A percentile compares a stretch with the other conserved stretches of the same genome.
phyloP scores from a whole-genome alignment of 2,797 vertebrate species.

The Lepilemur ruficaudatus region DNA sequence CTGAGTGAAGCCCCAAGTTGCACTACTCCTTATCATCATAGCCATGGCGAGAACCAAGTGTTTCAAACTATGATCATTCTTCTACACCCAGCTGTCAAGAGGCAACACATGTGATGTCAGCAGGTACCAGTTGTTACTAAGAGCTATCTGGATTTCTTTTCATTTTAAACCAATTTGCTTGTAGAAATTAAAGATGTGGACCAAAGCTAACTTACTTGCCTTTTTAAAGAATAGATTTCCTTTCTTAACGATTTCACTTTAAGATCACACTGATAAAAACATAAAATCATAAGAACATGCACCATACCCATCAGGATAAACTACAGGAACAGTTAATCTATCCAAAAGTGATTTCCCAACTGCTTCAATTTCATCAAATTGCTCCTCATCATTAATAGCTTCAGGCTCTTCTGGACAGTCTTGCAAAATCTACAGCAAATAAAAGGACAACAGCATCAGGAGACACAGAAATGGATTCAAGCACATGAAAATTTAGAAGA shows the following conservation, averaged over 20 bases:
- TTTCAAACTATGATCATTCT: not conserved
- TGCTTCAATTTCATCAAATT: conserved; percentile 93
- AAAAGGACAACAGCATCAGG: conserved; percentile 44
- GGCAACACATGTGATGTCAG: not conserved
- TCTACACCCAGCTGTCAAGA: not conserved
- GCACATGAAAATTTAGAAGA: not conserved
- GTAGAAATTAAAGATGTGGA: not conserved
- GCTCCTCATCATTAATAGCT: conserved; percentile 87
- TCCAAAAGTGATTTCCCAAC: conserved; percentile 96
- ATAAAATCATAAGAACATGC: conserved; percentile 42
- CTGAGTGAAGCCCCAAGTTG: not conserved
- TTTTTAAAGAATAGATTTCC: conserved; percentile 18
- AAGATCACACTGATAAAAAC: conserved; percentile 44
- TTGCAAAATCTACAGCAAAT: conserved; percentile 87
- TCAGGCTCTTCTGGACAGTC: conserved; percentile 88
- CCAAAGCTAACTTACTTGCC: conserved; percentile 12
- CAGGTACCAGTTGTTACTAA: not conserved
- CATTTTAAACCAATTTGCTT: not conserved
- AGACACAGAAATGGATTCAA: not conserved
- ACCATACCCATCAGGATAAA: conserved; percentile 97
- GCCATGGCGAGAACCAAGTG: not conserved
- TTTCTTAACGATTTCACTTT: not conserved
- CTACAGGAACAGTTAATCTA: conserved; percentile 93
- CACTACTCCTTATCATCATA: not conserved
- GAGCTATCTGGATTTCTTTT: conserved; percentile 3